A percentile compares a stretch with the other conserved stretches of the same genome.
Evolutionary conservation across 2,888 invertebrate genomes (phyloP).

Genomic region (Osmoderma eremita): DNA sequence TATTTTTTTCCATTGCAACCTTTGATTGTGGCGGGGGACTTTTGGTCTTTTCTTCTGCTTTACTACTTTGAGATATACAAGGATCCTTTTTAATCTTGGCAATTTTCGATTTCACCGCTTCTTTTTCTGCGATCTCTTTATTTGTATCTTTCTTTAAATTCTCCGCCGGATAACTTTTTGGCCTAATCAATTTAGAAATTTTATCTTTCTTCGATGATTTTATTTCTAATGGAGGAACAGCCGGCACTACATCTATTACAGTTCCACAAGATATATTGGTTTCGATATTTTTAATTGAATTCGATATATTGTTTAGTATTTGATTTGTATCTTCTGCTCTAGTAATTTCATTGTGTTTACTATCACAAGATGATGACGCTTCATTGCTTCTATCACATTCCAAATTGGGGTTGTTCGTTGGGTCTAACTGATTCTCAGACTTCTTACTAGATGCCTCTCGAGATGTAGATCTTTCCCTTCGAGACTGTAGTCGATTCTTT

Average conservation of each 20-base stretch:
- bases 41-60: slow-evolving; percentile 26
- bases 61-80: not conserved
- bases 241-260: slow-evolving; percentile 52
- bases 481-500: slow-evolving; percentile 55
- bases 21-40: slow-evolving; percentile 29
- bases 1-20: slow-evolving; percentile 33
- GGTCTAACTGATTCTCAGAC: slow-evolving; percentile 32
- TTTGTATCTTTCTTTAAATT: slow-evolving; percentile 47
- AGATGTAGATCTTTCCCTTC: slow-evolving; percentile 56
- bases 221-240: slow-evolving; percentile 41
- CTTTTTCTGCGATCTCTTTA: slow-evolving; percentile 42
- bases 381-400: slow-evolving; percentile 25
- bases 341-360: slow-evolving; percentile 14
- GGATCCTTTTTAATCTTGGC: slow-evolving; percentile 53
- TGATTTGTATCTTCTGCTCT: slow-evolving; percentile 52
- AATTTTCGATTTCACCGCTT: slow-evolving; percentile 62
- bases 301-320: slow-evolving; percentile 55
- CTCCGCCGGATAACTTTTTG: slow-evolving; percentile 69
- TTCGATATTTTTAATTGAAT: slow-evolving; percentile 56
- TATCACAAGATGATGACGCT: slow-evolving; percentile 18
- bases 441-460: slow-evolving; percentile 50
- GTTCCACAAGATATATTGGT: slow-evolving; percentile 40
- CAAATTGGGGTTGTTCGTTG: slow-evolving; percentile 9
- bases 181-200: slow-evolving; percentile 66
- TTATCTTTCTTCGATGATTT: slow-evolving; percentile 55